These are phyloP conservation scores for Margaritifera margaritifera DNA, from an alignment of 2,888 invertebrate genomes.

Conservation along the genomic window DNA sequence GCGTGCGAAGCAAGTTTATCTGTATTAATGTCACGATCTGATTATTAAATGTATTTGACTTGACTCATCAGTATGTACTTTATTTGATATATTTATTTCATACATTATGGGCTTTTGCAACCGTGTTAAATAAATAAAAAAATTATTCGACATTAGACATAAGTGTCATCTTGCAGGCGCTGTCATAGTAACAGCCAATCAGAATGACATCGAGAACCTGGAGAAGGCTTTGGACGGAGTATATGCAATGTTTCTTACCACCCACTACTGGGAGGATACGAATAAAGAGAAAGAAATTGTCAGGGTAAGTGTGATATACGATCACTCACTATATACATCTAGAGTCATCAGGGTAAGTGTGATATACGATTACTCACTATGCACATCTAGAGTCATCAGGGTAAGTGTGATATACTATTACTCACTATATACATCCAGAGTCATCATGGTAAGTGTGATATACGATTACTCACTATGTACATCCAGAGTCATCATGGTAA, in stretches of 20 bases:
- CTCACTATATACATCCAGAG: too few relatives aligned
- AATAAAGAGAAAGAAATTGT: slow-evolving; percentile 58
- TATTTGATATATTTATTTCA: too few relatives aligned
- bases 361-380: too few relatives aligned
- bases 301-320: slow-evolving; percentile 34
- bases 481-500: slow-evolving; percentile 51
- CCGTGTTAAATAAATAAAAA: too few relatives aligned
- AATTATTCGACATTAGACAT: neutral
- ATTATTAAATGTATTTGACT: too few relatives aligned
- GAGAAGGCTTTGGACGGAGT: slow-evolving; percentile 58
- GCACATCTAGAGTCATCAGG: slow-evolving; percentile 32
- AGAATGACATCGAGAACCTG: slow-evolving; percentile 61
- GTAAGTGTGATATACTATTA: slow-evolving; percentile 23
- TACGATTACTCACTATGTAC: too few relatives aligned
- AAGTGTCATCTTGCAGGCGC: slow-evolving; percentile 44
- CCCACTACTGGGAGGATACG: slow-evolving; percentile 63
- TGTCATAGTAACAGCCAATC: slow-evolving; percentile 62
- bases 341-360: slow-evolving; percentile 26
- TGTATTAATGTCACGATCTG: too few relatives aligned
- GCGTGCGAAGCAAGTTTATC: too few relatives aligned
- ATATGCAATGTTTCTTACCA: slow-evolving; percentile 61
- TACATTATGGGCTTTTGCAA: too few relatives aligned
- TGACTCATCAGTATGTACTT: too few relatives aligned
- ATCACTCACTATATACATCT: too few relatives aligned
- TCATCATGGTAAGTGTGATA: slow-evolving; percentile 41